A percentile compares a stretch with the other conserved stretches of the same genome.
Evolutionary conservation across 1,140 invertebrate species (phyloP).

Genomic region (Zophobas atratus): DNA sequence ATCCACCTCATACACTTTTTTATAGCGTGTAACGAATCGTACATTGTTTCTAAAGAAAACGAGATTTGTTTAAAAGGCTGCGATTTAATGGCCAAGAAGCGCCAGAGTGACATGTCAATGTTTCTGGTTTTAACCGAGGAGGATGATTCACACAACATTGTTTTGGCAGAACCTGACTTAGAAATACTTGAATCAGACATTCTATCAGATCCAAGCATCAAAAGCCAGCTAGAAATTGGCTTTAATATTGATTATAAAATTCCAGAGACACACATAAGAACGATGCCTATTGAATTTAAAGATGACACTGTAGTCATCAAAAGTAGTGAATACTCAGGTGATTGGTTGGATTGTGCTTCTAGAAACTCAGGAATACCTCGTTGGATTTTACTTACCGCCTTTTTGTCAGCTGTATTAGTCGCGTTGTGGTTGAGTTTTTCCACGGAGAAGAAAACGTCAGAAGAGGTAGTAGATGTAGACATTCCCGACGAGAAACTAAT

Average conservation of each 20-base stretch:
- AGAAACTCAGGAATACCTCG: constrained; percentile 60
- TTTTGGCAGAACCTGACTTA: constrained; percentile 57
- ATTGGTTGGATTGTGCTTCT: constrained; percentile 63
- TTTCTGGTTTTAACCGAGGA: constrained; percentile 54
- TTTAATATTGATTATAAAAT: constrained; percentile 62
- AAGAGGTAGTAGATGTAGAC: constrained; percentile 35
- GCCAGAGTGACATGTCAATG: constrained; percentile 49
- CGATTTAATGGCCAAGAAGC: constrained; percentile 56
- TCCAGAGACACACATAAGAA: constrained; percentile 60
- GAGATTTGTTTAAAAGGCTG: constrained; percentile 57
- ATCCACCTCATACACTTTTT: constrained; percentile 13
- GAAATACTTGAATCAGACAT: constrained; percentile 59
- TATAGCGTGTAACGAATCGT: constrained; percentile 60
- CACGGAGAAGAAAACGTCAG: constrained; percentile 46
- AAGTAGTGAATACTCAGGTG: constrained; percentile 45
- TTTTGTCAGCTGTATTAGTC: constrained; percentile 56
- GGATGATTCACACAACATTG: constrained; percentile 53
- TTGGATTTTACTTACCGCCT: constrained; percentile 56
- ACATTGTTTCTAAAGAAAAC: constrained; percentile 51
- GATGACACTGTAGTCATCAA: constrained; percentile 48
- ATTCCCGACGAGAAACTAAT: constrained; percentile 50
- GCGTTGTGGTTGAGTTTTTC: constrained; percentile 57
- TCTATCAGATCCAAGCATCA: constrained; percentile 58
- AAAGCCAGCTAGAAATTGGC: constrained; percentile 58
- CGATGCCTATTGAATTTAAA: constrained; percentile 60